These are phyloP conservation scores for Calyptommatus sinebrachiatus DNA, from an alignment of 2,113 vertebrate genomes.

Conservation along the genomic window DNA sequence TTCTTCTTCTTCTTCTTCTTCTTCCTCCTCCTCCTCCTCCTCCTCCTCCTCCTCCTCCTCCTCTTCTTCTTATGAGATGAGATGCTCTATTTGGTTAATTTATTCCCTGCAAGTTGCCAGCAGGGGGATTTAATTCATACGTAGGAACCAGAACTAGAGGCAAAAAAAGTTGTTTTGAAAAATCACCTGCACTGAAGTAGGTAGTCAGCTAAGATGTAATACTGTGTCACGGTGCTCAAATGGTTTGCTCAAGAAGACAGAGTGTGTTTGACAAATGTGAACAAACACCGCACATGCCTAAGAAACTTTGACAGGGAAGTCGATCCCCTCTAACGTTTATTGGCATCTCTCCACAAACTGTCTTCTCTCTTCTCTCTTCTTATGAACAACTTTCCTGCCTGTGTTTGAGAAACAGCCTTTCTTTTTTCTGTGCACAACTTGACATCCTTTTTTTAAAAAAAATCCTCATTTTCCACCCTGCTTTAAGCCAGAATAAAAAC, in stretches of 20 bases:
- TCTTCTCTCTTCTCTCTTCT: constrained; percentile 8
- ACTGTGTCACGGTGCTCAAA: no score
- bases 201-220: no score
- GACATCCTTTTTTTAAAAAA: no score
- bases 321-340: constrained; percentile 6
- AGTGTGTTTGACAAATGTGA: not conserved
- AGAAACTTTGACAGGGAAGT: not conserved
- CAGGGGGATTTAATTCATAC: not conserved
- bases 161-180: not conserved
- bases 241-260: not conserved
- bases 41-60: no score
- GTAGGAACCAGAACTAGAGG: not conserved
- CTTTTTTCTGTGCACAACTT: no score
- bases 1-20: not conserved
- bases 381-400: constrained; percentile 31
- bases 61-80: not conserved
- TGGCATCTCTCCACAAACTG: constrained; percentile 13
- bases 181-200: not conserved
- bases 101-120: not conserved
- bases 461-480: no score
- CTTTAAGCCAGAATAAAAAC: no score
- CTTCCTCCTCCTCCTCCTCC: no score
- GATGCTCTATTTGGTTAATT: not conserved
- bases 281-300: not conserved
- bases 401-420: no score